phyloP scores from a whole-genome alignment of 1,140 invertebrate genomes.

The Macrotrachela quadricornifera region DNA sequence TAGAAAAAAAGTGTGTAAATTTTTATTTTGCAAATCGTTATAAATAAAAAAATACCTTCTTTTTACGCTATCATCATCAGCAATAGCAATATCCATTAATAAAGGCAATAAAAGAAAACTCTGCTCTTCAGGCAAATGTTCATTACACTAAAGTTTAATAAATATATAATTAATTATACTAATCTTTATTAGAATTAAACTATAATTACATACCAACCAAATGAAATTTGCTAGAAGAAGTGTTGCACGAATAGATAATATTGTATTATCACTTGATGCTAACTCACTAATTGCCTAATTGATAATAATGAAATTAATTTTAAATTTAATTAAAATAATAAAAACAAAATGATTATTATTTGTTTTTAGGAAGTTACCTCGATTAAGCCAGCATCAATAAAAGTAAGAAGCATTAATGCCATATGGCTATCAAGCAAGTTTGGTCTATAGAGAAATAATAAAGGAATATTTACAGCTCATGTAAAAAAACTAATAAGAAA shows the following conservation, averaged over 20 bases:
- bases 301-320: background rate
- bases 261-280: slow-evolving; percentile 60
- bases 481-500: too few species aligned
- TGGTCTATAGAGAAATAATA: slow-evolving; percentile 43
- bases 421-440: slow-evolving; percentile 74
- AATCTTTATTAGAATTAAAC: background rate
- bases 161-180: too few species aligned
- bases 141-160: slow-evolving; percentile 12
- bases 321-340: too few species aligned
- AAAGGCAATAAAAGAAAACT: too few species aligned
- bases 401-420: slow-evolving; percentile 61
- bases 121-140: too few species aligned
- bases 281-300: slow-evolving; percentile 59
- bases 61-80: too few species aligned
- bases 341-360: background rate
- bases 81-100: too few species aligned
- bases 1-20: too few species aligned
- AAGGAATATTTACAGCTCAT: too few species aligned
- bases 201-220: slow-evolving; percentile 41
- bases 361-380: slow-evolving; percentile 29
- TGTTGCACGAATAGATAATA: slow-evolving; percentile 66
- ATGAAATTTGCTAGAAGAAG: slow-evolving; percentile 64
- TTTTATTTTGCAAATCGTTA: too few species aligned
- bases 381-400: slow-evolving; percentile 60
- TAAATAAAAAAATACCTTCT: too few species aligned